Conservation (phyloP, 2,113 vertebrate genomes). For the Melospiza georgiana region DNA sequence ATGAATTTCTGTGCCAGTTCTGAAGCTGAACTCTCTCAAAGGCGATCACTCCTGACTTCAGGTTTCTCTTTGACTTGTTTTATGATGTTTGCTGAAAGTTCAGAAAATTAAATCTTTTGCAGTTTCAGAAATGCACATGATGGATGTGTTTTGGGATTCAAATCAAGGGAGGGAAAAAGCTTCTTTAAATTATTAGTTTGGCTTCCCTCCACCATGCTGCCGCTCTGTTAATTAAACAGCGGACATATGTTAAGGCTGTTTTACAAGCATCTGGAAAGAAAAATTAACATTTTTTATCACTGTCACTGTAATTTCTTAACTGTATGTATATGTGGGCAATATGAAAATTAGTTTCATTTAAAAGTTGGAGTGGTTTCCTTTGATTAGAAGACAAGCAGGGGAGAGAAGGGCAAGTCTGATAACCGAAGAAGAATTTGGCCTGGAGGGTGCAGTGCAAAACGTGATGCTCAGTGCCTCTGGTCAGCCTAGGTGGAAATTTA, state of each 20-base stretch:
- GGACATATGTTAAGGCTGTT: conserved; percentile 76
- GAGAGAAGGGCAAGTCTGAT: background rate
- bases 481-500: background rate
- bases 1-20: conserved; percentile 45
- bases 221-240: conserved; percentile 77
- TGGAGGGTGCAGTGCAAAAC: fast-evolving
- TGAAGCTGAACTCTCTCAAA: conserved; percentile 46
- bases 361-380: conserved; percentile 55
- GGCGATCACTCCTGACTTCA: conserved; percentile 36
- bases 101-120: conserved; percentile 77
- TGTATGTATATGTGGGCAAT: conserved; percentile 66
- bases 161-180: conserved; percentile 67
- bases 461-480: background rate
- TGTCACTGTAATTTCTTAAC: conserved; percentile 76
- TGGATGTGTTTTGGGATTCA: conserved; percentile 74
- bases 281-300: conserved; percentile 79
- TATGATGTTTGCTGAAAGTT: conserved; percentile 74
- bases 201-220: conserved; percentile 72
- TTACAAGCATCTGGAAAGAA: conserved; percentile 79
- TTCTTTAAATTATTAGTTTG: conserved; percentile 78
- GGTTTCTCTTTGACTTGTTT: conserved; percentile 72
- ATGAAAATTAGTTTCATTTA: conserved; percentile 68
- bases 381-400: conserved; percentile 42
- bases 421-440: background rate
- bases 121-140: conserved; percentile 71